Base-by-base conservation (phyloP, 2,113 vertebrate species). In the Tiliqua scincoides region DNA sequence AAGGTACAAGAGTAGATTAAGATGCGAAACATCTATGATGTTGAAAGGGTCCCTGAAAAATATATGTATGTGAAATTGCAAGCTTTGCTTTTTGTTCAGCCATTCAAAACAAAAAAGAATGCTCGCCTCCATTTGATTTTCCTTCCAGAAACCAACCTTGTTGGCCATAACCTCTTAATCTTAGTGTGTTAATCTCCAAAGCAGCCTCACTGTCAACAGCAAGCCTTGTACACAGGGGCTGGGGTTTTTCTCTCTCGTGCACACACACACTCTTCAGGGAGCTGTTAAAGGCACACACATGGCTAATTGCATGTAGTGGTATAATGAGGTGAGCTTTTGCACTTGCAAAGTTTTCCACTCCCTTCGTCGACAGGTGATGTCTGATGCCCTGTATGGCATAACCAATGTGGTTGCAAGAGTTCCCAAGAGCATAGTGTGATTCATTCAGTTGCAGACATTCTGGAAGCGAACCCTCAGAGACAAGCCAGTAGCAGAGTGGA, bases 381-480 rank as follows among this genome's bases (percentile, higher is more conserved):
- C 88, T 87, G 90, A 89, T 93, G 89, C 93, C 95, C 89, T 0
- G 83, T 35, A 54, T 40, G 21, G 86, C 76, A 43, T 85, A 89
- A 91, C n/a, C 0, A 65, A 78, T 0, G 81, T 61, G 91, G 86
- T 87, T 93, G 81, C 70, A 89, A n/a, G 90, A 71, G 67, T 59
- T 91, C 94, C 84, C 84, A 30, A 91, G 86, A 77, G 71, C 2
- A 0, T 67, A 80, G 54, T 57, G 0, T 67, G 87, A 93, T 91
- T 93, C 92, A 88, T 91, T 93, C 86, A 85, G 78, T 77, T 88
- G 87, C 90, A 94, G 90, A 95, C 85, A 0, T 89, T 88, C 93
- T 95, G 94, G 91, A 95, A 91, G 86, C 92, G 54, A 65, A 61
- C 88, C 89, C 82, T 92, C 82, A 1, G 35, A 85, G 89, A 75